phyloP scores from a whole-genome alignment of 1,140 invertebrate genomes.

The Brachionus paranguensis region DNA sequence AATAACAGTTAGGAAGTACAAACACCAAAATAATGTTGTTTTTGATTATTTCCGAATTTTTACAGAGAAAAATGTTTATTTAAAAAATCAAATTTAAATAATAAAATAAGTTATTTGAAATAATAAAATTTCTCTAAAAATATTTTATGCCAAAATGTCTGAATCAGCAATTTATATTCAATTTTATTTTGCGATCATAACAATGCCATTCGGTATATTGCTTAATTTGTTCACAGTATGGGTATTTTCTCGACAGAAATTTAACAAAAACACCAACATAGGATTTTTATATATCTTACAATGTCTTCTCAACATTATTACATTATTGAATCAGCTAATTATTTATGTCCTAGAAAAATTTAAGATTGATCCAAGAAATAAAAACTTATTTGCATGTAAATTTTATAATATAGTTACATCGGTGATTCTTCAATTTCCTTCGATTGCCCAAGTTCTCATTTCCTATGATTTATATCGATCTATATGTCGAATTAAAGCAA shows the following conservation, averaged over 20 bases:
- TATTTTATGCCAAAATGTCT: neutral
- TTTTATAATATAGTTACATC: neutral
- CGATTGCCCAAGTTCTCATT: neutral
- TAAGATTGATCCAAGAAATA: neutral
- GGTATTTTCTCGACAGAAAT: neutral
- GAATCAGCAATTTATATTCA: neutral
- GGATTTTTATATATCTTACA: neutral
- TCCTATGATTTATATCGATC: neutral
- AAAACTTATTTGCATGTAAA: neutral
- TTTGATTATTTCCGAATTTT: no score
- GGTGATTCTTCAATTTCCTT: neutral
- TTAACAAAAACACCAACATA: slow-evolving; percentile 9
- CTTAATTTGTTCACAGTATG: neutral
- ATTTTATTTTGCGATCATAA: neutral
- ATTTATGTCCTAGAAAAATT: neutral
- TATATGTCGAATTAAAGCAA: neutral
- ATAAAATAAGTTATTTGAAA: no score
- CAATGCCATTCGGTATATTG: neutral
- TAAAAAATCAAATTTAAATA: no score
- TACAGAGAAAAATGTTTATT: no score
- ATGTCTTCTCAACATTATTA: neutral
- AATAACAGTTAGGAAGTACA: no score
- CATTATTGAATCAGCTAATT: neutral
- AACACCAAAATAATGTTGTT: no score
- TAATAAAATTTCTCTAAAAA: no score